A percentile compares a stretch with the other conserved stretches of the same genome.
These are phyloP conservation scores for Nothoprocta perdicaria DNA, from an alignment of 2,113 vertebrate species.

Conservation along the genomic window DNA sequence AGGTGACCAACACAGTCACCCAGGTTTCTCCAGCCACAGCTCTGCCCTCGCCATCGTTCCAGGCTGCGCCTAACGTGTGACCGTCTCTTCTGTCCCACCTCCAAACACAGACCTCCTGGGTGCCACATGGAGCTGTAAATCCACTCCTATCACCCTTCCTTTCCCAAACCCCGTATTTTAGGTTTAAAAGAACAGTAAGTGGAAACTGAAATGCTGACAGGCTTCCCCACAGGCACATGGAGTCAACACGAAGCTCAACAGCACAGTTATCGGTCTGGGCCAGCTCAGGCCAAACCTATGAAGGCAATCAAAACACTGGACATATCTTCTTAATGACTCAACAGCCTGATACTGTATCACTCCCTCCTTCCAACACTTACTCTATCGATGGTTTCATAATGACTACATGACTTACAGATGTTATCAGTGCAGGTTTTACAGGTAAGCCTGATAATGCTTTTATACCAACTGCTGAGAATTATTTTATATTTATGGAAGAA, in stretches of 20 bases:
- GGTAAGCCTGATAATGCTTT: neutral
- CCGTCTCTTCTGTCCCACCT: neutral
- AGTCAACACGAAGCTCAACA: neutral
- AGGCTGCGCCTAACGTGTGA: neutral
- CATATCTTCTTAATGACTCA: constrained; percentile 46
- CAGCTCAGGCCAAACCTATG: neutral
- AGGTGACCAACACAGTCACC: neutral
- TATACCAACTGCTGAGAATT: neutral
- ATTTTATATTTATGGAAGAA: neutral
- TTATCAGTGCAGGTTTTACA: neutral
- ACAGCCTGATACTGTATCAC: neutral
- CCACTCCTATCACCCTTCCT: accelerated
- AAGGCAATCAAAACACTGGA: constrained; percentile 20
- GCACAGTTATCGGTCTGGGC: neutral
- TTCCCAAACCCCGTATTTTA: neutral
- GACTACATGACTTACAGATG: neutral
- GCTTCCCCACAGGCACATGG: neutral
- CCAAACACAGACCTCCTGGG: neutral
- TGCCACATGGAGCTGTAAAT: neutral
- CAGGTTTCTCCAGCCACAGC: neutral
- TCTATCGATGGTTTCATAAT: constrained; percentile 42
- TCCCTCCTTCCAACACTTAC: neutral
- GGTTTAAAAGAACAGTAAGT: neutral
- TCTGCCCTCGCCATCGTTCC: neutral
- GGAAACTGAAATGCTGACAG: neutral